Evolutionary conservation across 2,888 invertebrate genomes (phyloP), one percentile per base, ranked within the genome.

Genomic region (Tinea semifulvella): DNA sequence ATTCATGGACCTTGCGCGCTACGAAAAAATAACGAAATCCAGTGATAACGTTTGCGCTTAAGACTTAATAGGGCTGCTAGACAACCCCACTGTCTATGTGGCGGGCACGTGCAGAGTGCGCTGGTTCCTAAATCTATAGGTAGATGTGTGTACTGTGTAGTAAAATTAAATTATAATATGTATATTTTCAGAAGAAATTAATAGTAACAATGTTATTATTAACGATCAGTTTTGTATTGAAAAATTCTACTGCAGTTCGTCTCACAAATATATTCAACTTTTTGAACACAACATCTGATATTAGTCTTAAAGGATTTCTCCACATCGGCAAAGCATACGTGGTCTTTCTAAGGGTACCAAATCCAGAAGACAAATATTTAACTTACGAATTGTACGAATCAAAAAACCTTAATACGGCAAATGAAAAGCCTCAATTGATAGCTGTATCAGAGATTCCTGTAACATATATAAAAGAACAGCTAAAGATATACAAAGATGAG

Each of bases 271-370:
- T 77, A 3, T 76, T 79, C 46, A 69, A 72, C 52, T 68, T 59
- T 26, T 42, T 77, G n/a, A 74, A 77, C 19, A 65, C 49, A 49
- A 64, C 53, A 55, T 63, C 74, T 0, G 70, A 74, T 38, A 58
- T 71, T 47, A 56, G 60, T 7, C 56, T 74, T 0, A 51, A 57
- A 47, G 76, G 77, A 0, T 66, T 61, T 35, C 64, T 79, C 0
- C 77, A 79, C 47, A 57, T 79, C 0, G 79, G 79, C 0, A 55
- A 61, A 25, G 70, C 76, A 5, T 77, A 79, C 49, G 62, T 74
- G 0, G 56, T 79, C 1, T 71, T 69, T 43, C 50, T 79, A 0
- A 56, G 56, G 49, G 50, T 55, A 8, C 79, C 79, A 0, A 56
- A 61, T 38, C 47, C 71, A 1, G 71, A 77, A 43, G 76, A 68